Evolutionary conservation across 2,888 invertebrate genomes (phyloP), one percentile per base, ranked within the genome.

Genomic region (Nomada ferruginata): DNA sequence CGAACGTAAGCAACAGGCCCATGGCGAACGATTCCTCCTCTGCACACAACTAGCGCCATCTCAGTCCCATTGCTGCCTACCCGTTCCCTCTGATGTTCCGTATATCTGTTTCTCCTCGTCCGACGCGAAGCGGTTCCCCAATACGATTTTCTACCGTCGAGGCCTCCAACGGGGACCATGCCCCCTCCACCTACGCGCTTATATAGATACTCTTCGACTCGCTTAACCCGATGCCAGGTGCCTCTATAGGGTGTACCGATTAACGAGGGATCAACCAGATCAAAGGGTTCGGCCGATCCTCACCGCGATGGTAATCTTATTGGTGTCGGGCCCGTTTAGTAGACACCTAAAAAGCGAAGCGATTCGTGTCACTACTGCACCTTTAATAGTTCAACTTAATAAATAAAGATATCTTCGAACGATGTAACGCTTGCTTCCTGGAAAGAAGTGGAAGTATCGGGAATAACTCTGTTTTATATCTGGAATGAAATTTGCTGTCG

Each of bases 161-260:
- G 50, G 79, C 74, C 71, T 75, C 76, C 74, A 75, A 73, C 75
- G 53, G 81, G 76, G 81, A 81, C 80, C 70, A 59, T 65, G 64
- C 73, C 76, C 83, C 72, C 81, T 83, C 82, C 83, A 81, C 85
- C 84, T 86, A 87, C 84, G 82, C 79, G 76, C 65, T 66, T 65
- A 71, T 79, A 85, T 53, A 80, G 77, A 84, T 73, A 82, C 74
- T 59, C 71, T 59, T 75, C 75, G 57, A 65, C 76, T 84, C 70
- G 75, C 73, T 85, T 81, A 83, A 81, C 80, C 77, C 75, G 83
- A 85, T 29, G 76, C 74, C 75, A 82, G 76, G 74, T 84, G 79
- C 68, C 74, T 86, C 79, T 88, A 85, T 65, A 85, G 74, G 86
- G 83, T 85, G 80, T 83, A 36, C 82, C 74, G 69, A 77, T 79